Evolutionary conservation across 1,140 invertebrate species (phyloP).

Genomic region (Pseudomyrmex concolor): DNA sequence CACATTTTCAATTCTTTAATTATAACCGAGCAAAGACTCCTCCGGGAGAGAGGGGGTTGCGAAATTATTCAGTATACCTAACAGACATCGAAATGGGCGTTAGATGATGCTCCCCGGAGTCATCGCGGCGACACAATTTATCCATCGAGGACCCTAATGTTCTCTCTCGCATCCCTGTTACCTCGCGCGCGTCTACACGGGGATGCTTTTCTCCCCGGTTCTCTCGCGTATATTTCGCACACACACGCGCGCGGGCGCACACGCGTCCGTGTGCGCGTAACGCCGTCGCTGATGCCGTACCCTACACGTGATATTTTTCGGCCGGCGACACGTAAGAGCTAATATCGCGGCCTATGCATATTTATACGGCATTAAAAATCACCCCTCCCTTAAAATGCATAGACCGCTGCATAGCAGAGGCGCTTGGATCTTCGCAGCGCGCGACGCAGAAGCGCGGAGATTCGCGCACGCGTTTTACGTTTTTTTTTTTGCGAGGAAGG

Average conservation of each 20-base stretch:
- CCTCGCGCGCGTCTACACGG: constrained; percentile 60
- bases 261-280: constrained; percentile 11
- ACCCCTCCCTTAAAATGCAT: constrained; percentile 84
- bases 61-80: constrained; percentile 76
- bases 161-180: constrained; percentile 58
- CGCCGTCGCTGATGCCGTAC: constrained; percentile 42
- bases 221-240: constrained; percentile 28
- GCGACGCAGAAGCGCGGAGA: constrained; percentile 54
- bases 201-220: constrained; percentile 65
- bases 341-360: constrained; percentile 85
- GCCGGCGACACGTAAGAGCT: constrained; percentile 82
- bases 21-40: background rate
- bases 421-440: constrained; percentile 69
- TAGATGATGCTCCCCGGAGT: constrained; percentile 84
- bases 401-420: constrained; percentile 78
- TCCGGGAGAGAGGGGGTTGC: background rate
- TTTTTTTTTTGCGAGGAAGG: constrained; percentile 31
- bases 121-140: constrained; percentile 83
- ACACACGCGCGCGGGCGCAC: constrained; percentile 1
- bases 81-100: constrained; percentile 83
- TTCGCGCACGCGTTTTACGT: constrained; percentile 48
- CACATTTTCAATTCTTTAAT: background rate
- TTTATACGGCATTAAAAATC: constrained; percentile 85
- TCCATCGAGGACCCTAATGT: constrained; percentile 82
- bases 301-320: constrained; percentile 80